These are phyloP conservation scores for Lycia hirtaria DNA, from an alignment of 2,888 invertebrate species.

Conservation along the genomic window DNA sequence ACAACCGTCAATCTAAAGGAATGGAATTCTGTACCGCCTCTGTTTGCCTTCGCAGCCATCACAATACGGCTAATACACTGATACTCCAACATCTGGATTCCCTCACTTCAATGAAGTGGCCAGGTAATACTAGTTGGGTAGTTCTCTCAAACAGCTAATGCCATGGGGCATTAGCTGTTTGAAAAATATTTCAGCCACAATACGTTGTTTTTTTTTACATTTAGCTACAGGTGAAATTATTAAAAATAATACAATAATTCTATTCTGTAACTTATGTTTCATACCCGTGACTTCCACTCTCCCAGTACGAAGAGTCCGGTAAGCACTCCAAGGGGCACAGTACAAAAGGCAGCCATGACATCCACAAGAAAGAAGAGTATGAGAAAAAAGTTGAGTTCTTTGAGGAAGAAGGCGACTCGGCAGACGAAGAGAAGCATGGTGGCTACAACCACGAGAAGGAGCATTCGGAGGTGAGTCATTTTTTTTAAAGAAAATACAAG, in stretches of 20 bases:
- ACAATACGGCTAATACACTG: too few species aligned
- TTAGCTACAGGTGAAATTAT: not conserved
- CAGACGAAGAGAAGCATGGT: conserved; percentile 88
- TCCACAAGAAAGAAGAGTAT: conserved; percentile 91
- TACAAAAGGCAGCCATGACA: conserved; percentile 90
- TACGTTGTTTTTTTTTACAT: not conserved
- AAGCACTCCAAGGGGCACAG: conserved; percentile 90
- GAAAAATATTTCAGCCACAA: too few species aligned
- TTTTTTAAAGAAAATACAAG: too few species aligned
- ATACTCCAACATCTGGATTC: too few species aligned
- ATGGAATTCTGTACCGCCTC: too few species aligned
- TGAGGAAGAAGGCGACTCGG: conserved; percentile 89
- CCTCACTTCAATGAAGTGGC: too few species aligned
- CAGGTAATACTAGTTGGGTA: too few species aligned
- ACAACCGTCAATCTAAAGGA: too few species aligned
- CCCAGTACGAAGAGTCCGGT: conserved; percentile 86
- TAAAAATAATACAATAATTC: not conserved
- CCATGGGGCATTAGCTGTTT: too few species aligned
- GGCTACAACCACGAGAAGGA: conserved; percentile 84
- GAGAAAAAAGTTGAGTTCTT: conserved; percentile 91
- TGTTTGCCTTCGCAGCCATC: too few species aligned
- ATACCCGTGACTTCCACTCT: conserved; percentile 8
- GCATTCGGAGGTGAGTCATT: conserved; percentile 63
- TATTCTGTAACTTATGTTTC: conserved; percentile 3
- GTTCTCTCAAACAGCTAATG: too few species aligned